phyloP scores from a whole-genome alignment of 2,797 vertebrate species.

The Sebastes goodei region DNA sequence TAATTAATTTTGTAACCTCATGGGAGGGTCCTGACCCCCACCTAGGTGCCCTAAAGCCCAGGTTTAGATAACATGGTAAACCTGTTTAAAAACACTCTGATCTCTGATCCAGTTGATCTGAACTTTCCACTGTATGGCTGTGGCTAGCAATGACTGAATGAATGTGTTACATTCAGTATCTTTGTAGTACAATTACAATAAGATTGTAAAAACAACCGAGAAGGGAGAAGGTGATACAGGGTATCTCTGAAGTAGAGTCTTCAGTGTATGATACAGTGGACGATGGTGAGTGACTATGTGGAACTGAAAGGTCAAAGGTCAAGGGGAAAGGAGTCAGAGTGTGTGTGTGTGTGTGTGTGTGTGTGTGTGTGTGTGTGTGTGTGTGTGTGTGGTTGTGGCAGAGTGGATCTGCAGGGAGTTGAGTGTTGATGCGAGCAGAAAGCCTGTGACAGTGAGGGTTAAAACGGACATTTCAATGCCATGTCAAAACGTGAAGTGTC shows the following conservation, averaged over 20 bases:
- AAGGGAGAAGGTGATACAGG: not conserved
- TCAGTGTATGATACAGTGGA: not conserved
- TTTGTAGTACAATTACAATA: not conserved
- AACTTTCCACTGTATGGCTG: not conserved
- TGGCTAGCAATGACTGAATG: not conserved
- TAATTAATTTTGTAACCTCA: not conserved
- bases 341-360: not conserved
- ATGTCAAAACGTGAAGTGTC: constrained; percentile 19
- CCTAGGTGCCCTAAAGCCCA: not conserved
- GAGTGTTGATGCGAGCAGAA: not conserved
- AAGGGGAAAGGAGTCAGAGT: not conserved
- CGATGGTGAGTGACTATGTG: too few species aligned
- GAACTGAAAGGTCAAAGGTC: not conserved
- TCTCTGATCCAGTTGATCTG: not conserved
- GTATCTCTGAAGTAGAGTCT: not conserved
- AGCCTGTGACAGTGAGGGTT: not conserved
- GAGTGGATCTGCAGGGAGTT: not conserved
- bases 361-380: not conserved
- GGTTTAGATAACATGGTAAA: not conserved
- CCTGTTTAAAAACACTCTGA: not conserved
- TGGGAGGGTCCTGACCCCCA: not conserved
- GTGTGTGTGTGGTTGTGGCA: not conserved
- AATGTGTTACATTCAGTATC: not conserved
- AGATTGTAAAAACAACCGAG: not conserved
- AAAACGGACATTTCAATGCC: not conserved